phyloP scores from a whole-genome alignment of 1,140 invertebrate species.

The Andrena cerasifolii region DNA sequence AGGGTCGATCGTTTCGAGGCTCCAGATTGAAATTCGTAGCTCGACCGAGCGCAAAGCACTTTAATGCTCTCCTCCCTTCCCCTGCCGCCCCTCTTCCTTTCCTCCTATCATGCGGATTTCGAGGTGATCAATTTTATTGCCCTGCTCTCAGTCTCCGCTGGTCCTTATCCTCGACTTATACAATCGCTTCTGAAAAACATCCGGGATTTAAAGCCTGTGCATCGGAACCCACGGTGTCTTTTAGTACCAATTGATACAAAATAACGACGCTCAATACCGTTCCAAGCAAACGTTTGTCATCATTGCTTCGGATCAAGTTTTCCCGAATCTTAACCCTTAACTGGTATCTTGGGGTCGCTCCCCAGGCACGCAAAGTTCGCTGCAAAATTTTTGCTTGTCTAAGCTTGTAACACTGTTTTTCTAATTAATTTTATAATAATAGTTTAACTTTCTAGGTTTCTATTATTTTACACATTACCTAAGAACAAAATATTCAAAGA shows the following conservation, averaged over 20 bases:
- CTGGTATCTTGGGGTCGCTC: too few species aligned
- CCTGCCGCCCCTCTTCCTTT: constrained; percentile 58
- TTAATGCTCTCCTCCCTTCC: constrained; percentile 41
- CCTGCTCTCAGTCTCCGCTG: constrained; percentile 24
- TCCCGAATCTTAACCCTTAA: too few species aligned
- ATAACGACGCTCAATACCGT: neutral
- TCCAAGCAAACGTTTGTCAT: too few species aligned
- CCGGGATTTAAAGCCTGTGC: constrained; percentile 13
- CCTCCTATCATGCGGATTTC: constrained; percentile 58
- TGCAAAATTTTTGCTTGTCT: too few species aligned
- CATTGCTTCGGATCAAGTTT: neutral
- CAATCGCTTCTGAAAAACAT: constrained; percentile 47
- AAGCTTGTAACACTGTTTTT: too few species aligned
- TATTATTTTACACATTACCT: too few species aligned
- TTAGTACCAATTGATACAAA: constrained; percentile 25
- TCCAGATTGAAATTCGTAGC: constrained; percentile 69
- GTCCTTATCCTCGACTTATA: constrained; percentile 40
- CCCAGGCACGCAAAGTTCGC: too few species aligned
- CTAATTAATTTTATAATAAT: too few species aligned
- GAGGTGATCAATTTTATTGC: constrained; percentile 55
- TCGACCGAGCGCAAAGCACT: constrained; percentile 67
- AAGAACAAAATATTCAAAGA: too few species aligned
- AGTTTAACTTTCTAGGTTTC: too few species aligned
- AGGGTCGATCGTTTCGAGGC: constrained; percentile 50
- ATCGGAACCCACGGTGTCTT: neutral